Base-by-base conservation (phyloP, 2,797 vertebrate species). In the Tamandua tetradactyla region DNA sequence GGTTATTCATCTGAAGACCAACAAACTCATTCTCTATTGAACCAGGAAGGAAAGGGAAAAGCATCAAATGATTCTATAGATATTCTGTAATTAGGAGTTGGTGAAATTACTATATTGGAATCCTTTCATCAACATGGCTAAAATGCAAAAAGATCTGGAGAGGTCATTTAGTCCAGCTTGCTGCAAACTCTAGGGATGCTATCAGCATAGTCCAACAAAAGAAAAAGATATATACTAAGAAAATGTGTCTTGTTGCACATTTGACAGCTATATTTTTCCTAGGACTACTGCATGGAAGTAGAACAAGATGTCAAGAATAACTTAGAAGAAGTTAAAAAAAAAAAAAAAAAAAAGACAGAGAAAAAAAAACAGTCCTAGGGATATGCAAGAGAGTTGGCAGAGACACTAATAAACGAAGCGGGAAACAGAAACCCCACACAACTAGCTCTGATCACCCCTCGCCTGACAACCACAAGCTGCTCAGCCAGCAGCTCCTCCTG, bases 251-350 rank as follows among this genome's bases (percentile, higher is more conserved):
- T 74, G 61, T 79, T 92, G 74, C 69, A 95, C 47, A 52, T 87
- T 95, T 93, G 95, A 97, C 95, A 97, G 93, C 82, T 95, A 95
- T 79, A 78, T 92, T 95, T 97, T 95, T 95, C 97, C 96, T 93
- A 93, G 82, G 94, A 92, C 89, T 94, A 88, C 61, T 96, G 74
- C 69, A 69, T 95, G 81, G 82, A 97, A 95, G 87, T 71, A 92
- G 87, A 97, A 94, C 78, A 95, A 96, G 92, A 92, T 78, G 83
- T 97, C 91, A 95, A 94, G 92, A 93, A 95, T 87, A 95, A 96
- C 20, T 91, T 93, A 91, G 87, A 35, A 81, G 86, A 93, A 71
- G 68, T 90, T 81, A 47, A 75, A 69, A 44, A 79, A 72, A 94
- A 62, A 57, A 12, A 47, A 75, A 69, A 44, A 79, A n/a, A n/a